Evolutionary conservation across 2,888 invertebrate species (phyloP), one percentile per base, ranked within the genome.

Genomic region (Nematopogon swammerdamellus): DNA sequence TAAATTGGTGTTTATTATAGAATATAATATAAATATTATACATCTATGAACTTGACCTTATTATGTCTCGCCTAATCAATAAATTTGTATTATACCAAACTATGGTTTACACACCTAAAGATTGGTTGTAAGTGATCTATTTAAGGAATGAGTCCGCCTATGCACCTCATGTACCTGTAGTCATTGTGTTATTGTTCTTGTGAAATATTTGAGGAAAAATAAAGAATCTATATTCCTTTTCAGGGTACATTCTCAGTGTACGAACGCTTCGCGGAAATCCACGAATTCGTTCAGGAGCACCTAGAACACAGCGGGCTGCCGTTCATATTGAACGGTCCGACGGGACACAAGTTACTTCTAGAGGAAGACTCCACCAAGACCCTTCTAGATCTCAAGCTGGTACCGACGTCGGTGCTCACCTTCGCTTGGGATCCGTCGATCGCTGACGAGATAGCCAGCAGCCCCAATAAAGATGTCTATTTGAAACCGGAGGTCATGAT

Each of bases 181-280:
- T n/a, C n/a, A n/a, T n/a, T n/a, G n/a, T n/a, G n/a, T n/a, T n/a
- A n/a, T n/a, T n/a, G n/a, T n/a, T n/a, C n/a, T n/a, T n/a, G n/a
- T n/a, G n/a, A n/a, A n/a, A n/a, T n/a, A n/a, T n/a, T n/a, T n/a
- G n/a, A n/a, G n/a, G n/a, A n/a, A n/a, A n/a, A n/a, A n/a, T n/a
- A n/a, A n/a, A n/a, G n/a, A n/a, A n/a, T n/a, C n/a, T n/a, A n/a
- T n/a, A n/a, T 25, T 25, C 8, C 25, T 54, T 73, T 82, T 14
- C 80, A 95, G 88, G 95, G 95, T 8, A 95, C 95, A 2, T 96
- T 96, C 68, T 87, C 87, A 47, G 89, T 94, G 0, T 86, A 88
- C 63, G 95, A 95, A 64, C 89, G 87, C 55, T 82, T 90, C 56
- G 67, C 71, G 1, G 85, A 87, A 54, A 81, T 95, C n/a, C 75